Base-by-base conservation (phyloP, 2,888 invertebrate species). In the Steinernema carpocapsae region DNA sequence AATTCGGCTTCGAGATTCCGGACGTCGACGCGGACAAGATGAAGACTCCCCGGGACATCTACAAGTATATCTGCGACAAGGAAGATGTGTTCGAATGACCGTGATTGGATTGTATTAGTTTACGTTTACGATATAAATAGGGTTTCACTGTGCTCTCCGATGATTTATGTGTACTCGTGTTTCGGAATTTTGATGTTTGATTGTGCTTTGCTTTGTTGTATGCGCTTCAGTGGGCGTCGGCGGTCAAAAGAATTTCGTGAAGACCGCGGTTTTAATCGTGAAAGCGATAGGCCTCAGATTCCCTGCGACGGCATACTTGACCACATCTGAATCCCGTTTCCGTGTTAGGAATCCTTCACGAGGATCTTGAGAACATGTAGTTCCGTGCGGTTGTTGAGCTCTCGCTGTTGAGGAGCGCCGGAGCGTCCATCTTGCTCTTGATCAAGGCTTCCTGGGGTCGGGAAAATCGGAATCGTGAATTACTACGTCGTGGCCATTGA, bases 1-100 rank as follows among this genome's bases (percentile, higher is more conserved):
- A 97, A 90, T 97, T 97, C 90, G 94, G 94, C 73, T 96, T 97
- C 90, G 97, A 97, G 91, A 97, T 97, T 88, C 97, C 97, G 3
- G 97, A 97, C 89, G 91, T 91, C 74, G 96, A 97, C 90, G 94
- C 96, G 1, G 96, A 97, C 88, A 92, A 92, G 88, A 91, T 97
- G 80, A 90, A 94, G 85, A 92, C 92, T 89, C 96, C 96, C 78
- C 91, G 91, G 84, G 95, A 95, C 89, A 94, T 97, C 87, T 92
- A 95, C 83, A 92, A 93, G 90, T 97, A 97, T 89, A 91, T 97
- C 82, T 94, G 94, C 74, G 96, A 97, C 89, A 94, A 92, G 80
- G 87, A 88, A 76, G 89, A 89, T 78, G 84, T 83, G 19, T 80
- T 70, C 72, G 82, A 82, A 51, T 80, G 26, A 71, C 51, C 32